Percentiles rank a stretch among this genome's conserved stretches.
Evolutionary conservation across 2,113 vertebrate genomes (phyloP).

Genomic region (Rhabdomys dilectus): DNA sequence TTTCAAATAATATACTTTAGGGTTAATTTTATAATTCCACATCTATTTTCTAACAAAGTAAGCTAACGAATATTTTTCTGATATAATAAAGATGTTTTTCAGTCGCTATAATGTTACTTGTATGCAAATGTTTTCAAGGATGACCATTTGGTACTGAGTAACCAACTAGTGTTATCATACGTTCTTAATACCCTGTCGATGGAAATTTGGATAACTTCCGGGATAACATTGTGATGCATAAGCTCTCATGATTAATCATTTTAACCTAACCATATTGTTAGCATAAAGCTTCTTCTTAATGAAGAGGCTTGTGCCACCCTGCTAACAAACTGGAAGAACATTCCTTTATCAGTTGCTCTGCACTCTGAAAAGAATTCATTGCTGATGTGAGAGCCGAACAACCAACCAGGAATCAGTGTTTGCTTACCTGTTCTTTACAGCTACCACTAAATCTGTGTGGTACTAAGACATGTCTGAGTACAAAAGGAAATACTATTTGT

Average conservation of each 20-base stretch:
- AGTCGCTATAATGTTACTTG: neutral
- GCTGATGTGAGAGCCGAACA: neutral
- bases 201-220: neutral
- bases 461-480: neutral
- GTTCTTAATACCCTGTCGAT: no score
- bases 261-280: neutral
- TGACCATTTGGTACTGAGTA: neutral
- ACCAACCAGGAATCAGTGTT: neutral
- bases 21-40: neutral
- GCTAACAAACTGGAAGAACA: neutral
- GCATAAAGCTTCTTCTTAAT: neutral
- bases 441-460: neutral
- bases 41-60: neutral
- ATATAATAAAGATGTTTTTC: neutral
- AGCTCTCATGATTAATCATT: neutral
- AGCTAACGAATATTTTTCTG: neutral
- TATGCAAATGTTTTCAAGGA: neutral
- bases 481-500: neutral
- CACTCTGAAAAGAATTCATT: neutral
- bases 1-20: neutral
- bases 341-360: neutral
- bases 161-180: neutral
- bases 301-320: neutral
- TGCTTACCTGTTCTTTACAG: neutral
- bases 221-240: neutral